Evolutionary conservation across 2,113 vertebrate species (phyloP).

Genomic region (Phocoena sinus): DNA sequence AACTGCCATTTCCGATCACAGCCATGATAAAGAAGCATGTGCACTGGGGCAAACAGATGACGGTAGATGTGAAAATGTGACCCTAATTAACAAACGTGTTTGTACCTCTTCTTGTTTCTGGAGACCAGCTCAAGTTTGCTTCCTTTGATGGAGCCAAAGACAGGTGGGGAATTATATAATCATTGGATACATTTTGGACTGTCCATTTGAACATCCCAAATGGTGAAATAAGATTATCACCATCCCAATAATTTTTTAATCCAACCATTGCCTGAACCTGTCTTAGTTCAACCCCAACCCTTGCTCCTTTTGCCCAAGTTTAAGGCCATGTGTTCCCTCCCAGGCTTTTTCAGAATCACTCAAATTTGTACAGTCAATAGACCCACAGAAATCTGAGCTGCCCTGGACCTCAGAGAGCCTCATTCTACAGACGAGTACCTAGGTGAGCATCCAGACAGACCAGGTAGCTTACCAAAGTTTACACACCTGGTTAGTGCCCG

Average conservation of each 20-base stretch:
- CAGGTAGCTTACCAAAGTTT: neutral
- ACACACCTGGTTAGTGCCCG: neutral
- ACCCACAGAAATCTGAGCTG: neutral
- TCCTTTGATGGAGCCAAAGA: neutral
- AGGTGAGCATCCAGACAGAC: neutral
- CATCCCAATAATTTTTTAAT: neutral
- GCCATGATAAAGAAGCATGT: neutral
- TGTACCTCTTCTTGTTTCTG: neutral
- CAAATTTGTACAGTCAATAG: neutral
- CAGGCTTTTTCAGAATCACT: neutral
- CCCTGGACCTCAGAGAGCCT: neutral
- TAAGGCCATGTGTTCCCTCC: neutral
- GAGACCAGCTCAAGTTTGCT: neutral
- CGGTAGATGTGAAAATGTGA: neutral
- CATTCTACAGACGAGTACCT: neutral
- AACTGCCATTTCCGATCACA: neutral
- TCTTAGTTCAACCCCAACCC: neutral
- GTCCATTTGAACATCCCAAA: neutral
- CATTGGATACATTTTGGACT: neutral
- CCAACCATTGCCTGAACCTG: neutral
- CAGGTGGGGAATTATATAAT: neutral
- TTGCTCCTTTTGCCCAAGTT: neutral
- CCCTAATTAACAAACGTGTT: neutral
- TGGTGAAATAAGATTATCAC: neutral
- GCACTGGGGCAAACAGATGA: neutral